These are phyloP conservation scores for Melanotaenia trifasciata DNA, from an alignment of 2,797 vertebrate genomes.

Conservation along the genomic window DNA sequence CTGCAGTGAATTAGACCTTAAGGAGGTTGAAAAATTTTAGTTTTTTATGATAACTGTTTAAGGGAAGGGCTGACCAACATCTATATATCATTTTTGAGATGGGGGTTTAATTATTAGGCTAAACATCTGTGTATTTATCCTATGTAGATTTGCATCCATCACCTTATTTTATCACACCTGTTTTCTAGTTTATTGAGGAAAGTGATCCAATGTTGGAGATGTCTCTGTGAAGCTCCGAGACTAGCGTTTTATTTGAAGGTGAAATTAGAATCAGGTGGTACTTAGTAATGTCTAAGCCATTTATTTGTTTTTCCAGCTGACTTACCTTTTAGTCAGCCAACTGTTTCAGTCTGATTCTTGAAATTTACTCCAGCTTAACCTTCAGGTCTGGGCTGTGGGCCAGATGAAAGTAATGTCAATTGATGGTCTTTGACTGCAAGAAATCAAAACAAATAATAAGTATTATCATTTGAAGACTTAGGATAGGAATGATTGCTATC, in stretches of 20 bases:
- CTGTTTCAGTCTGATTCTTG: background rate
- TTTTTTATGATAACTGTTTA: background rate
- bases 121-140: background rate
- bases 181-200: background rate
- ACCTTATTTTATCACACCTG: background rate
- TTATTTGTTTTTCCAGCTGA: background rate
- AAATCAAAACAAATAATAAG: background rate
- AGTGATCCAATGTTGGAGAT: background rate
- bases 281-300: background rate
- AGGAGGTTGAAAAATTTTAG: too few species aligned
- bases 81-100: background rate
- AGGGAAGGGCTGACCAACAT: background rate
- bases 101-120: background rate
- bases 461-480: background rate
- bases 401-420: background rate
- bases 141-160: too few species aligned
- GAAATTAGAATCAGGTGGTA: background rate
- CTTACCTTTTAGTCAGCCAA: background rate
- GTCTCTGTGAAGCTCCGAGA: background rate
- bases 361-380: background rate
- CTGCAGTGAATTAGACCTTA: too few species aligned
- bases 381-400: background rate
- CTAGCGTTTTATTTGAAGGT: background rate
- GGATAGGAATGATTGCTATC: background rate
- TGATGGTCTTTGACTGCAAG: background rate